Base-by-base conservation (phyloP, 2,797 vertebrate genomes). In the Diplodus puntazzo region DNA sequence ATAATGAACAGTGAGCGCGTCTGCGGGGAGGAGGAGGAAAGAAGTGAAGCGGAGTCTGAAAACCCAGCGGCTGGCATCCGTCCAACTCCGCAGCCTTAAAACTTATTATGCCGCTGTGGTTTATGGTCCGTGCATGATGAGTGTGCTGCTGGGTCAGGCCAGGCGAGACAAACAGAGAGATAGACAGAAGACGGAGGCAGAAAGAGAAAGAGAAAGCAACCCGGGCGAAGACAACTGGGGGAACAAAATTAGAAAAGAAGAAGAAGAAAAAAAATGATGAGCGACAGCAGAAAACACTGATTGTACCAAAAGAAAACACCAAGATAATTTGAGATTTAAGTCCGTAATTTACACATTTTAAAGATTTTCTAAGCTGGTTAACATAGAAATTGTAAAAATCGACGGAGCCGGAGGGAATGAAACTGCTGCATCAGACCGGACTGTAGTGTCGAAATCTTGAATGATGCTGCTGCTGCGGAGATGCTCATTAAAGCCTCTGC, bases 101-200 rank as follows among this genome's bases (percentile, higher is more conserved):
- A 76, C 69, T 81, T 75, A 85, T 83, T 80, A 86, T 20, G 70
- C 81, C 62, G 88, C 86, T 70, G 83, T 62, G 83, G 52, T 85
- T 91, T 85, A 90, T 87, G 83, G 83, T 60, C 72, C 62, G 34
- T 85, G 81, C 79, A 71, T 69, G 76, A 80, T 63, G 67, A 75
- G 79, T 69, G 75, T 54, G 81, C 70, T 69, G 77, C 82, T 54
- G 78, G 60, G 67, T 72, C 54, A 45, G 73, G 48, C 48, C 0
- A 30, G 23, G 77, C 1, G n/a, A 74, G 77, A 78, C 30, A 66
- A 48, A 66, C n/a, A 52, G 25, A 63, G 18, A 27, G 25, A 63
- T 14, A 27, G 7, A 58, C 4, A 20, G 59, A 39, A 20, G 9
- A 53, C 25, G 39, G 7, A 54, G 18, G 21, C n/a, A 43, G 27